Evolutionary conservation across 1,140 invertebrate genomes (phyloP), one percentile per base, ranked within the genome.

Genomic region (Cherax quadricarinatus): DNA sequence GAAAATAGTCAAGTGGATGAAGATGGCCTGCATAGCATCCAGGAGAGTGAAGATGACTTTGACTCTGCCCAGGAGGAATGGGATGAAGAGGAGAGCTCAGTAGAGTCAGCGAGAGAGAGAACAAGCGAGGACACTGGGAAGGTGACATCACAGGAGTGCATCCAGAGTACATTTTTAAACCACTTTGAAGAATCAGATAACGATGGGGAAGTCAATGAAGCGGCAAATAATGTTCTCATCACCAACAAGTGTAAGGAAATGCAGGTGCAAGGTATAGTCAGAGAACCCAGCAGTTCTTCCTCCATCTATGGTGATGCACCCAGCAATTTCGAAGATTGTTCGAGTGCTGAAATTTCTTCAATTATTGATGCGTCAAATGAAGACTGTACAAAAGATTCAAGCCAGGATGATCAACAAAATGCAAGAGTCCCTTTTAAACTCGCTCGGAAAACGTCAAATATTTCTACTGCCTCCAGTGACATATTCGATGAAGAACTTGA

Each of bases 51-150:
- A 60, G 90, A 91, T 51, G 90, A 91, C 78, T 91, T 91, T 82
- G 90, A 91, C 75, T 91, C 90, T n/a, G 90, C 90, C 10, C 82
- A 91, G 78, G 90, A 91, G 48, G 90, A 91, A 48, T 91, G 90
- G 90, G 90, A 91, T 66, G 90, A 91, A 18, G 85, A 86, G 6
- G 78, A 86, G 21, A 10, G 24, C 5, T 41, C 48, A 3, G 57
- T 41, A 3, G 57, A 48, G 16, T 70, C 83, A 70, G 48, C 6
- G 48, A n/a, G 9, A 49, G 30, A 48, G 14, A 66, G 48, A n/a
- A 14, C 60, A 70, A 7, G 24, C 1, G n/a, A 62, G 24, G 82
- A 84, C 49, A 70, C 62, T 85, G 24, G 48, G 49, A 75, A 30
- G 6, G 9, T 6, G 4, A 75, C 12, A 7, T 21, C 70, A 30